These are phyloP conservation scores for Gryon sp. DNA, from an alignment of 1,140 invertebrate species.

Conservation along the genomic window DNA sequence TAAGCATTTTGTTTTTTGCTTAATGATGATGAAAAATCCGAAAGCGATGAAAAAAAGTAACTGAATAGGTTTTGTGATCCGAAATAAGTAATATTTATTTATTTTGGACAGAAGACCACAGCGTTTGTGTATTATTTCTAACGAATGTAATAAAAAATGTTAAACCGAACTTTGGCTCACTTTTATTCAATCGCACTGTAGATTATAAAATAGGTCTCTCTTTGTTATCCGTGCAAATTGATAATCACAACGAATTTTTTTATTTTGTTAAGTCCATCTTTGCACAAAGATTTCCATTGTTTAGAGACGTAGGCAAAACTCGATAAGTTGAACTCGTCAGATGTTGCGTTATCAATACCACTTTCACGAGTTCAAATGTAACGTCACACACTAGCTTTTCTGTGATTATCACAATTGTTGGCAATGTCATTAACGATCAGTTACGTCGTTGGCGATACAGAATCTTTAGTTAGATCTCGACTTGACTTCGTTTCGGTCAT, in stretches of 20 bases:
- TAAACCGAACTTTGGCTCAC: slow-evolving; percentile 52
- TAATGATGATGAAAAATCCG: slow-evolving; percentile 35
- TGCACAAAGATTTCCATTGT: slow-evolving; percentile 57
- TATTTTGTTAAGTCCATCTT: background rate
- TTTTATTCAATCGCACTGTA: background rate
- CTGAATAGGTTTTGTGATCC: slow-evolving; percentile 53
- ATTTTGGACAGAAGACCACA: slow-evolving; percentile 67
- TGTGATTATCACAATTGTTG: slow-evolving; percentile 62
- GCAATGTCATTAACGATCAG: slow-evolving; percentile 59
- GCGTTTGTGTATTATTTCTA: slow-evolving; percentile 75
- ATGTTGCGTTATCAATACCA: slow-evolving; percentile 28
- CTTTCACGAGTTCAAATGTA: slow-evolving; percentile 14
- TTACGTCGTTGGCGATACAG: slow-evolving; percentile 23
- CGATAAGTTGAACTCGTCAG: too few relatives aligned
- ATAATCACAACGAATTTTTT: too few relatives aligned
- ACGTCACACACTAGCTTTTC: slow-evolving; percentile 11
- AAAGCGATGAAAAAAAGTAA: slow-evolving; percentile 23
- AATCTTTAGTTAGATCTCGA: slow-evolving; percentile 38
- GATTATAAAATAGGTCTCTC: slow-evolving; percentile 7
- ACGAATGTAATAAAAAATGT: slow-evolving; percentile 76
- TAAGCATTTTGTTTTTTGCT: slow-evolving; percentile 70
- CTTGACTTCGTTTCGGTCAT: slow-evolving; percentile 1
- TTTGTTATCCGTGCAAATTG: background rate
- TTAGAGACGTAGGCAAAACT: too few relatives aligned
- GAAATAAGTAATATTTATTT: slow-evolving; percentile 69